Evolutionary conservation across 1,140 invertebrate species (phyloP), one percentile per base, ranked within the genome.

Genomic region (Argopecten irradians): DNA sequence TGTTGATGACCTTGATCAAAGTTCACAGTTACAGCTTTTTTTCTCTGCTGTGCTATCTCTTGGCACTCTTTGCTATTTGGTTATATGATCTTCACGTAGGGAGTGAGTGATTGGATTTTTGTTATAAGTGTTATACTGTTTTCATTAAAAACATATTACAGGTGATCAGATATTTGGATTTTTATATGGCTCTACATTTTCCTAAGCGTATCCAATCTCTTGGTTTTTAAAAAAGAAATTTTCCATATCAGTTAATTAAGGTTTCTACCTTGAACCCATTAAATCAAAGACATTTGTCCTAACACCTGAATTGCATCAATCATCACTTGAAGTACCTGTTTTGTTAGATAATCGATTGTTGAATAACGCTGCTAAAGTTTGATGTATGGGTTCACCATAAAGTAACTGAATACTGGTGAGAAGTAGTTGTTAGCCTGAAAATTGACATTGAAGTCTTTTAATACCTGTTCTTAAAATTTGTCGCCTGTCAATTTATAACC

Each of bases 101-200:
- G 8, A 71, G 55, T 71, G 55, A 71, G 55, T 71, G 55, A 71
- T 71, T 71, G n/a, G 55, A 1, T 71, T 22, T 71, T 71, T 71
- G 28, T 71, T 71, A 71, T 71, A 71, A 71, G 55, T 71, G n/a
- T 28, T 71, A 71, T 71, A 16, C 16, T 71, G 55, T 71, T 71
- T 71, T 71, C 55, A 71, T 71, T 71, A 71, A 71, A 71, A 71
- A 71, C 55, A 71, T 71, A 71, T 71, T 71, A 71, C 55, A 71
- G 55, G 55, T 71, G 55, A 71, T 71, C 55, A 71, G 55, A 71
- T 71, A 71, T n/a, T 28, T 16, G 22, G 55, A 71, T 71, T 71
- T 11, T 46, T 16, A 46, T 46, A n/a, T n/a, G n/a, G 55, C 55
- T 71, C 28, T 71, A 71, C 28, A 71, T n/a, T 71, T n/a, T 71